Evolutionary conservation across 2,888 invertebrate genomes (phyloP).

Genomic region (Diarsia mendica): DNA sequence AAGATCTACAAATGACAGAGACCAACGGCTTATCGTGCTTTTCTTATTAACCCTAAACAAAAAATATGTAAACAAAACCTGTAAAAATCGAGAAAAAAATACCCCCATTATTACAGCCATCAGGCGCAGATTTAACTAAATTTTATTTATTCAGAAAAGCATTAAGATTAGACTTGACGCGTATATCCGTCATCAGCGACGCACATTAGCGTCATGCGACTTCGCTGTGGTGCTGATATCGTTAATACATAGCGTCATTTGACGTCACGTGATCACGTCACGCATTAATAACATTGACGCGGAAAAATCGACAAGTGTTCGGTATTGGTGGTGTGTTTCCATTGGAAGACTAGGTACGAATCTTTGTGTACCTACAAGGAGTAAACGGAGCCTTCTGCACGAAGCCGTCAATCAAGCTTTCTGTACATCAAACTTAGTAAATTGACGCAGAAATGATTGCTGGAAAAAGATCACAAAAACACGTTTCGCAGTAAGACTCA

Average conservation of each 20-base stretch:
- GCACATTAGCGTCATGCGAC: slow-evolving; percentile 65
- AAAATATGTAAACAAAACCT: slow-evolving; percentile 8
- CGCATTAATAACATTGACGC: slow-evolving; percentile 83
- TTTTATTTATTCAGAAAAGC: slow-evolving; percentile 62
- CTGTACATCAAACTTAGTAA: too few species aligned
- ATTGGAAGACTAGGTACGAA: slow-evolving; percentile 48
- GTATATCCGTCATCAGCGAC: slow-evolving; percentile 66
- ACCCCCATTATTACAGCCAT: slow-evolving; percentile 33
- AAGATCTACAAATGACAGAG: too few species aligned
- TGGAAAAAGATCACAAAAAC: too few species aligned
- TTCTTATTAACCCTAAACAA: neutral
- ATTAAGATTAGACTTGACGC: slow-evolving; percentile 63
- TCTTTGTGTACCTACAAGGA: neutral
- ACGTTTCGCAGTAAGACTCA: too few species aligned
- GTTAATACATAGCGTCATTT: slow-evolving; percentile 67
- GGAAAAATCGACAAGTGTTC: slow-evolving; percentile 81
- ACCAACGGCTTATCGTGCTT: too few species aligned
- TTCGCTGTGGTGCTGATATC: slow-evolving; percentile 65
- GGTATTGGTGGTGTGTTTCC: slow-evolving; percentile 73
- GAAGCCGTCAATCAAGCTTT: too few species aligned
- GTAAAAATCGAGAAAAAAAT: slow-evolving; percentile 19
- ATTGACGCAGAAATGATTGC: too few species aligned
- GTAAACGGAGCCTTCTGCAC: too few species aligned
- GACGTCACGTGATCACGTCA: slow-evolving; percentile 60
- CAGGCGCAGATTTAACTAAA: slow-evolving; percentile 37